phyloP scores from a whole-genome alignment of 2,113 vertebrate genomes.

The Dendropsophus ebraccatus region DNA sequence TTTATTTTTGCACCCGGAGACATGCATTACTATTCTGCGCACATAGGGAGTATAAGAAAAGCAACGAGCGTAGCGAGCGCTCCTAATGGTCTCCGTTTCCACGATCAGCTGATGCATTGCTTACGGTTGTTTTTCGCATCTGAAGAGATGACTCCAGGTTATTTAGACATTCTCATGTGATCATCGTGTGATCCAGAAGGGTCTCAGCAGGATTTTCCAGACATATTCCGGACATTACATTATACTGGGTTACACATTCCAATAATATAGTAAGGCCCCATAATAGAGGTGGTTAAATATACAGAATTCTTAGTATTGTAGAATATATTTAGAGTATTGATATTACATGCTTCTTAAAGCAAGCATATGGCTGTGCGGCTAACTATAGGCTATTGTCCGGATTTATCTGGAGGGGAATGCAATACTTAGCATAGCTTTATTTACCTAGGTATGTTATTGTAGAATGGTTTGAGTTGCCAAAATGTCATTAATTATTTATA shows the following conservation, averaged over 20 bases:
- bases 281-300: neutral
- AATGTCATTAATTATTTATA: too few species aligned
- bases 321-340: too few species aligned
- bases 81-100: neutral
- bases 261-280: neutral
- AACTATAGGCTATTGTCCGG: too few species aligned
- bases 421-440: neutral
- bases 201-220: neutral
- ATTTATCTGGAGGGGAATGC: neutral
- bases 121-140: neutral
- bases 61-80: neutral
- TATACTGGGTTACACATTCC: neutral
- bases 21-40: neutral
- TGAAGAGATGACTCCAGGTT: neutral
- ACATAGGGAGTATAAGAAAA: neutral
- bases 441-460: neutral
- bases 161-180: slow-evolving; percentile 27
- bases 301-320: too few species aligned
- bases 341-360: too few species aligned
- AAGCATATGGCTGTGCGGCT: too few species aligned
- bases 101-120: neutral
- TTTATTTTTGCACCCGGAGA: neutral
- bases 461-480: too few species aligned
- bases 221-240: neutral
- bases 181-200: neutral